Conservation (phyloP, 2,888 invertebrate genomes). For the Troides helena region DNA sequence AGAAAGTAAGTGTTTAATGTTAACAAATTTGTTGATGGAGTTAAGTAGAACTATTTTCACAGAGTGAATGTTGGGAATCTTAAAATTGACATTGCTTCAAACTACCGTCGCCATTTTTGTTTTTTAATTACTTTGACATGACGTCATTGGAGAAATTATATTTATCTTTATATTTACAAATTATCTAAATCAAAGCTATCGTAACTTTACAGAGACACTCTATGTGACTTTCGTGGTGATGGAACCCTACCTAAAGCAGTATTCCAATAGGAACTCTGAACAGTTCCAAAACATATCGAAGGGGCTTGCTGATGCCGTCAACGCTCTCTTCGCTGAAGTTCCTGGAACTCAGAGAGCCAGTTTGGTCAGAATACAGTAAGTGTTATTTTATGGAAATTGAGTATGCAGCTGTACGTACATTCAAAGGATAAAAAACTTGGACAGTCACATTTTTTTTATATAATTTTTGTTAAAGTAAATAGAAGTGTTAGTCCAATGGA, state of each 20-base stretch:
- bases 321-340: conserved; percentile 73
- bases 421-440: too few relatives aligned
- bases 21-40: background rate
- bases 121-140: background rate
- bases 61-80: too few relatives aligned
- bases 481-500: too few relatives aligned
- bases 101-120: background rate
- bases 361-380: conserved; percentile 87
- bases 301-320: conserved; percentile 80
- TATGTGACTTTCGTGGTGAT: conserved; percentile 80
- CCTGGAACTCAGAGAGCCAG: conserved; percentile 82
- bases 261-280: conserved; percentile 80
- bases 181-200: background rate
- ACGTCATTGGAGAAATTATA: background rate
- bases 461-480: too few relatives aligned
- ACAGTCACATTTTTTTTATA: too few relatives aligned
- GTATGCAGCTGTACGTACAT: too few relatives aligned
- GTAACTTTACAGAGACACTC: conserved; percentile 57
- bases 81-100: too few relatives aligned
- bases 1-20: conserved; percentile 56
- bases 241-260: conserved; percentile 81
- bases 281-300: conserved; percentile 81
- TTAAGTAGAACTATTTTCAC: too few relatives aligned
- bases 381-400: conserved; percentile 29
- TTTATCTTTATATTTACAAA: background rate